These are phyloP conservation scores for Nephrocerus scutellatus DNA, from an alignment of 2,888 invertebrate species.

Conservation along the genomic window DNA sequence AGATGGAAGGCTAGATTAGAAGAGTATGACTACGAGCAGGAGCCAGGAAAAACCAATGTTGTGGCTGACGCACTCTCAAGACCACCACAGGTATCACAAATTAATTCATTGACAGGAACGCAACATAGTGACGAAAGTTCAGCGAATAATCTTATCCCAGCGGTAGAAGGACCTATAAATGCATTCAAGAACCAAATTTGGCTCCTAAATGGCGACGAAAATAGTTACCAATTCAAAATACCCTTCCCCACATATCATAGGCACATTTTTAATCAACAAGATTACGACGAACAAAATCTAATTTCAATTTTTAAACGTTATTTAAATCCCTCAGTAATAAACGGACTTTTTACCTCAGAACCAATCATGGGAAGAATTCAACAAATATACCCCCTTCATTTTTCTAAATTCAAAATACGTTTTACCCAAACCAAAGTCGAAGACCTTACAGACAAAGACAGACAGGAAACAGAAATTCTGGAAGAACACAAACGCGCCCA, in stretches of 20 bases:
- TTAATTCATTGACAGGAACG: constrained; percentile 12
- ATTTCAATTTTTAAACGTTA: too few species aligned
- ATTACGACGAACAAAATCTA: too few species aligned
- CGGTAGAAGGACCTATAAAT: constrained; percentile 13
- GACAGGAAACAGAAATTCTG: too few species aligned
- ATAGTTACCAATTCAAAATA: not conserved
- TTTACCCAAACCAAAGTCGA: too few species aligned
- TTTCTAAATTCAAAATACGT: too few species aligned
- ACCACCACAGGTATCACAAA: not conserved
- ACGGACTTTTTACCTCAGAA: too few species aligned
- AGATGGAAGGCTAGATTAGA: constrained; percentile 13
- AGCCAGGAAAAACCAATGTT: constrained; percentile 8
- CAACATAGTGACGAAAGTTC: constrained; percentile 16
- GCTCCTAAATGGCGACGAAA: constrained; percentile 1
- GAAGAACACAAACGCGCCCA: too few species aligned
- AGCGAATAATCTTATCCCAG: constrained; percentile 12
- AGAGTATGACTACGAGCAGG: constrained; percentile 11
- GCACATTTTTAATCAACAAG: constrained; percentile 11
- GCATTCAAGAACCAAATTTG: constrained; percentile 15
- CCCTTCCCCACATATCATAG: constrained; percentile 8
- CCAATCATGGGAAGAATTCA: too few species aligned
- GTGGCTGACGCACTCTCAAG: constrained; percentile 15
- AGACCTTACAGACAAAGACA: too few species aligned
- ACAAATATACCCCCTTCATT: too few species aligned
- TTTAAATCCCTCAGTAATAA: too few species aligned